Base-by-base conservation (phyloP, 2,888 invertebrate genomes). In the Xestia sexstrigata region DNA sequence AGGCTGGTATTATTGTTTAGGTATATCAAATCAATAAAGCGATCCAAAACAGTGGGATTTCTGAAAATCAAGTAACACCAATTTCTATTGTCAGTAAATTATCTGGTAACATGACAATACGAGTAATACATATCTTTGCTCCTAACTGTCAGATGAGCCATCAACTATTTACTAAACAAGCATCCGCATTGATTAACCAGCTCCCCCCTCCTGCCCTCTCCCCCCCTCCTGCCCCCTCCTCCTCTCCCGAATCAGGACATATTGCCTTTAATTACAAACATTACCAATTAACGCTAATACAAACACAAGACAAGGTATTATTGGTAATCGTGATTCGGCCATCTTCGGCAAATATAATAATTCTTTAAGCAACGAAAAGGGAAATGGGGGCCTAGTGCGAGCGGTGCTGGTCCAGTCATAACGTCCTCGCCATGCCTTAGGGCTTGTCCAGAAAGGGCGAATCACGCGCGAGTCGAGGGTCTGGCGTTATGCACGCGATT, bases 181-280 rank as follows among this genome's bases (percentile, higher is more conserved):
- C 73, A 30, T 49, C 72, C 49, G n/a, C 49, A 49, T 60, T 76
- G 58, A 72, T 76, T 60, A 76, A 76, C 47, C 5, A 30, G 8
- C 45, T 2, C 23, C 23, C 62, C 65, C 65, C 15, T 8, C 30
- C 45, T 11, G n/a, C n/a, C 55, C 39, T 42, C 30, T 30, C 9
- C 20, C 3, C 15, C 4, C 30, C 45, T 11, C 55, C 39, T 42
- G n/a, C 23, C 62, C 65, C 65, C 15, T 8, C 30, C 45, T 11
- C 55, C 39, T 42, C 30, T 30, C 9, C 20, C 3, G 17, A n/a
- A 42, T 52, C 74, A 52, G 67, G 20, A 62, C 52, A 73, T 68
- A 67, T 45, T 17, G 52, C n/a, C 42, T 74, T 77, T 68, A 77
- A 68, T 77, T 74, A 76, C 42, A n/a, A 62, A 68, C 76, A 63